A percentile compares a stretch with the other conserved stretches of the same genome.
phyloP scores from a whole-genome alignment of 1,140 invertebrate species.

The Camponotus vicinus region DNA sequence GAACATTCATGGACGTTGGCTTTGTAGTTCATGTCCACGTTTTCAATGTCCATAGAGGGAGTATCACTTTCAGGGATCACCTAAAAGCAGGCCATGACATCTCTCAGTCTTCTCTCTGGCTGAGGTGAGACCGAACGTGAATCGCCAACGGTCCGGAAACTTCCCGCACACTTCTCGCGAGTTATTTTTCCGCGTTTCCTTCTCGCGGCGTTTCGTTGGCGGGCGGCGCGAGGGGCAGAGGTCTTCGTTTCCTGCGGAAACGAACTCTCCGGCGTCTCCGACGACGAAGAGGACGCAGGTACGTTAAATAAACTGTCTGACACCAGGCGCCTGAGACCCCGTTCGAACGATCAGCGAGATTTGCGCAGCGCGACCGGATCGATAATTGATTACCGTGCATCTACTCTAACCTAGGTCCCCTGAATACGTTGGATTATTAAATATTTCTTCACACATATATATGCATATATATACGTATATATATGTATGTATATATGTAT shows the following conservation, averaged over 20 bases:
- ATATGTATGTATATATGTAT: background rate
- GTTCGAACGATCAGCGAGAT: conserved; percentile 52
- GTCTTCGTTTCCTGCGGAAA: background rate
- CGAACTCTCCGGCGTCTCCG: background rate
- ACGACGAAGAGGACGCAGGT: background rate
- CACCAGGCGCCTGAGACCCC: background rate
- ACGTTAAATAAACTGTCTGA: background rate
- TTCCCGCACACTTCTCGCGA: conserved; percentile 7
- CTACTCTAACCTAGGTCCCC: conserved; percentile 74
- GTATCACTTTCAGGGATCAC: no score
- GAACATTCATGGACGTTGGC: no score
- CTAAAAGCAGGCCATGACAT: no score
- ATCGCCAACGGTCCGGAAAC: conserved; percentile 60
- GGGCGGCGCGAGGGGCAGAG: background rate
- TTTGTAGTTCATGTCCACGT: no score
- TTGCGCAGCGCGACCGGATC: conserved; percentile 74
- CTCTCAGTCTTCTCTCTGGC: no score
- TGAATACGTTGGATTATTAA: conserved; percentile 59
- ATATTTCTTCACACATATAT: background rate
- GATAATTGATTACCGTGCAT: conserved; percentile 76
- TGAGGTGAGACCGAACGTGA: conserved; percentile 66
- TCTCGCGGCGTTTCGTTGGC: conserved; percentile 20
- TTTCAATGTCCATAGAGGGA: no score
- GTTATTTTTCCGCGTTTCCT: conserved; percentile 4
- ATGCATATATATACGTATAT: background rate